These are phyloP conservation scores for Phainopepla nitens DNA, from an alignment of 2,113 vertebrate genomes.

Conservation along the genomic window DNA sequence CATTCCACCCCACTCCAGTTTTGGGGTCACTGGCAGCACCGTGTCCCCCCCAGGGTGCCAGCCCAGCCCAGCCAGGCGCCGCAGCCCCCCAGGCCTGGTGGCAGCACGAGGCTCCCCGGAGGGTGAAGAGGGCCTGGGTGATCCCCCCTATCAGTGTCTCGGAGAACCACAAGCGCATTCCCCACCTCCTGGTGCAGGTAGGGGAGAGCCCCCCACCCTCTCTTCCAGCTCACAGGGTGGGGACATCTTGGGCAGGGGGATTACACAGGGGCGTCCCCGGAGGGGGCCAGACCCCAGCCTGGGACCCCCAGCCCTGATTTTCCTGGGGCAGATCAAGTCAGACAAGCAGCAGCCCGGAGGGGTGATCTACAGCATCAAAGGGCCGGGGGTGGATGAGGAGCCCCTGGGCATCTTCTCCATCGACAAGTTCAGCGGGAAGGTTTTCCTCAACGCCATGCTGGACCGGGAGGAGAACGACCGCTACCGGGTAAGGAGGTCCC, in stretches of 20 bases:
- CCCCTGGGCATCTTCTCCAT: conserved; percentile 91
- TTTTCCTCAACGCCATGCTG: conserved; percentile 85
- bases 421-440: conserved; percentile 85
- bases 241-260: not conserved
- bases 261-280: not conserved
- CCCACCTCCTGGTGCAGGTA: conserved; percentile 92
- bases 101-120: not conserved
- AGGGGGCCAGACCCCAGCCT: not conserved
- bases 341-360: conserved; percentile 88
- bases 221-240: fast-evolving
- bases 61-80: not conserved
- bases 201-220: not conserved
- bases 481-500: conserved; percentile 76
- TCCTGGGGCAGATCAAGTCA: conserved; percentile 84
- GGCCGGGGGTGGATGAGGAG: conserved; percentile 91
- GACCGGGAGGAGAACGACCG: conserved; percentile 87
- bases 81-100: conserved; percentile 69
- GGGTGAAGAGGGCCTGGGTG: conserved; percentile 93
- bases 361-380: conserved; percentile 94
- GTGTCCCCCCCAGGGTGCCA: conserved; percentile 14
- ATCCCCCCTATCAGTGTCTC: conserved; percentile 92
- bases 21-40: not conserved
- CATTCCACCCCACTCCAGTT: not conserved
- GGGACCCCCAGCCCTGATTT: not conserved
- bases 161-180: conserved; percentile 90